Percentiles rank a stretch among this genome's conserved stretches.
Conservation (phyloP, 2,797 vertebrate genomes). For the Hybognathus amarus region DNA sequence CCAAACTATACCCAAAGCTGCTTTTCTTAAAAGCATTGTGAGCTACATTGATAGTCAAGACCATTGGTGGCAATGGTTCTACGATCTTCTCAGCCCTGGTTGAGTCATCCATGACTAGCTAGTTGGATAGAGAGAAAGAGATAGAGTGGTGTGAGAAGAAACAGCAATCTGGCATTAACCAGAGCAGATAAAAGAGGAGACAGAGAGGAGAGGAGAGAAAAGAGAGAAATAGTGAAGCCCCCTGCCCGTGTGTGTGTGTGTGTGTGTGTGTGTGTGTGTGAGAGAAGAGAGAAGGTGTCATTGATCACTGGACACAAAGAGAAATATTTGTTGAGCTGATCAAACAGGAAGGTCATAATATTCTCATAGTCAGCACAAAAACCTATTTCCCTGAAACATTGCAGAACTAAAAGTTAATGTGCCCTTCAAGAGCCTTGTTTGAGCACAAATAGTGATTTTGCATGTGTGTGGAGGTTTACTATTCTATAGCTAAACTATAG, state of each 20-base stretch:
- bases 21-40: not conserved
- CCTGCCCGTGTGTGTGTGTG: not conserved
- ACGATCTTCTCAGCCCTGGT: not conserved
- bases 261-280: not conserved
- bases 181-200: not conserved
- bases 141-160: not conserved
- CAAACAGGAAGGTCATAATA: constrained; percentile 36
- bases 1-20: no score
- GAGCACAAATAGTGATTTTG: not conserved
- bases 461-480: not conserved
- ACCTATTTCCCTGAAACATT: not conserved
- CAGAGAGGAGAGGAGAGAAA: not conserved
- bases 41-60: not conserved
- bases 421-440: not conserved
- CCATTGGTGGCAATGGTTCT: not conserved
- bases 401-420: not conserved
- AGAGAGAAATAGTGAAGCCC: not conserved
- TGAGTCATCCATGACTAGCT: not conserved
- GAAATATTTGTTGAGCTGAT: constrained; percentile 36
- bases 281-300: not conserved
- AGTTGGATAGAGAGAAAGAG: constrained; percentile 10
- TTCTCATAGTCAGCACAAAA: constrained; percentile 29
- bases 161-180: not conserved
- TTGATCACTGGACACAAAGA: constrained; percentile 29
- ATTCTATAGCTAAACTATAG: no score